These are phyloP conservation scores for Acanthurus leucopareius DNA, from an alignment of 2,797 vertebrate species.

Conservation along the genomic window DNA sequence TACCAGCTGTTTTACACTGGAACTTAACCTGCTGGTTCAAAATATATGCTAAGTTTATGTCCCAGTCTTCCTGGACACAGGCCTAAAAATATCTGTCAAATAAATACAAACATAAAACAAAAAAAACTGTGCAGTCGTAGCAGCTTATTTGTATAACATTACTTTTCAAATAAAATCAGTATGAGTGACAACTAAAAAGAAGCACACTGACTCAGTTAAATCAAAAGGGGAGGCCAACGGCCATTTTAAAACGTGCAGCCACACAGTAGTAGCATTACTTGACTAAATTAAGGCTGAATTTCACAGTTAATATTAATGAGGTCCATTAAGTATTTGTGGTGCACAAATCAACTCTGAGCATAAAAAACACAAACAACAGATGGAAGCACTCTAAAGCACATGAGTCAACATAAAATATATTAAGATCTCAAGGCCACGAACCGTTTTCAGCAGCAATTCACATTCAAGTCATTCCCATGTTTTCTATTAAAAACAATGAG, in stretches of 20 bases:
- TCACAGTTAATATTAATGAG: constrained; percentile 43
- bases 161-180: background rate
- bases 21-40: constrained; percentile 35
- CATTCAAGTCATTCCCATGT: constrained; percentile 62
- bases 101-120: background rate
- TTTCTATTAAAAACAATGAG: constrained; percentile 49
- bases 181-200: constrained; percentile 9
- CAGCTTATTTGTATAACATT: constrained; percentile 3
- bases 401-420: constrained; percentile 37
- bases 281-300: constrained; percentile 45
- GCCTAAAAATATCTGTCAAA: background rate
- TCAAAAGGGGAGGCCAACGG: background rate
- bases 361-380: constrained; percentile 4
- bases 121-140: background rate
- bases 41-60: constrained; percentile 39
- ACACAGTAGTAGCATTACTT: background rate
- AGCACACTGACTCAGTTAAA: constrained; percentile 7
- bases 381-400: constrained; percentile 27
- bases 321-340: constrained; percentile 18
- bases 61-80: background rate
- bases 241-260: constrained; percentile 26
- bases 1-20: constrained; percentile 3
- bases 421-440: constrained; percentile 47
- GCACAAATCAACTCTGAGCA: constrained; percentile 34
- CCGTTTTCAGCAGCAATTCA: constrained; percentile 57